Conservation (phyloP, 2,797 vertebrate genomes). For the Typhlichthys subterraneus region DNA sequence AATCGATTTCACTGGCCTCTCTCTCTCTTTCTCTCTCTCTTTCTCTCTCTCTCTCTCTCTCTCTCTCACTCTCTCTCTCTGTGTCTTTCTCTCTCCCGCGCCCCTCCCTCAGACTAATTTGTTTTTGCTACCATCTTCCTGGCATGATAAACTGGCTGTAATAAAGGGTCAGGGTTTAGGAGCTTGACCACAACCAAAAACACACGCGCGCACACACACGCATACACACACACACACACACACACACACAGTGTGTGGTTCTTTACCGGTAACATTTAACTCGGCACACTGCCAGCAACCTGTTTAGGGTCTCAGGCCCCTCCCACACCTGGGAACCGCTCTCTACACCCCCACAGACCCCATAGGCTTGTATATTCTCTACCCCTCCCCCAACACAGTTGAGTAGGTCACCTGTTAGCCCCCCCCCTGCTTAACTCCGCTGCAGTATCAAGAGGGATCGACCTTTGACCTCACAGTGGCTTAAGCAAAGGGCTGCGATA, state of each 20-base stretch:
- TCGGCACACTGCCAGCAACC: too few relatives aligned
- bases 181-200: constrained; percentile 25
- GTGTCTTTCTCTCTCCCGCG: constrained; percentile 9
- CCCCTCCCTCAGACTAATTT: constrained; percentile 67
- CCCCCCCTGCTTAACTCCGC: constrained; percentile 37
- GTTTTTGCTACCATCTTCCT: constrained; percentile 72
- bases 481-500: constrained; percentile 49
- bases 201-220: not conserved
- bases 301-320: too few relatives aligned
- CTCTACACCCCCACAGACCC: too few relatives aligned
- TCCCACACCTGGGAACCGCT: too few relatives aligned
- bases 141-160: constrained; percentile 71
- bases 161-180: constrained; percentile 63
- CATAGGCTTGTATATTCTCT: too few relatives aligned
- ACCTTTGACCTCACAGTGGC: constrained; percentile 62
- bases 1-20: constrained; percentile 74
- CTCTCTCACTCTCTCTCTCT: not conserved
- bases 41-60: constrained; percentile 24
- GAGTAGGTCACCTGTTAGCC: constrained; percentile 1
- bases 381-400: too few relatives aligned
- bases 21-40: constrained; percentile 38
- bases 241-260: not conserved
- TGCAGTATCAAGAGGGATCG: constrained; percentile 66
- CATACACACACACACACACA: not conserved
- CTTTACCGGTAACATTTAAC: too few relatives aligned